Percentiles rank a stretch among this genome's conserved stretches.
phyloP scores from a whole-genome alignment of 2,888 invertebrate genomes.

The Tinea semifulvella region DNA sequence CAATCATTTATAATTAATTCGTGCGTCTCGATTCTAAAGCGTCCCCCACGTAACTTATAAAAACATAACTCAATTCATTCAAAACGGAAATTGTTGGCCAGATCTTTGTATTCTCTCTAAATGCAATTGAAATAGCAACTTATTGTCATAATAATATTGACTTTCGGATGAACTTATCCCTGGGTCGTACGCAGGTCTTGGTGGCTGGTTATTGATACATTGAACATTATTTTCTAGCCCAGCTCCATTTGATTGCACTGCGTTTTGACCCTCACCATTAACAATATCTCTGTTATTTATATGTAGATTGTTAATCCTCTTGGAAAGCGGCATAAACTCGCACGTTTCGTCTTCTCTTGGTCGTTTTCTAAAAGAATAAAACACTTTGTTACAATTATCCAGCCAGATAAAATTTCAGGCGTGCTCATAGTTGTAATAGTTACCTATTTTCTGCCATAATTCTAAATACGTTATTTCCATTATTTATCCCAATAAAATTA shows the following conservation, averaged over 20 bases:
- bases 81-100: slow-evolving; percentile 59
- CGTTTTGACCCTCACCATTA: slow-evolving; percentile 30
- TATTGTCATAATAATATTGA: slow-evolving; percentile 89
- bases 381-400: neutral
- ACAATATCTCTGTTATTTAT: slow-evolving; percentile 68
- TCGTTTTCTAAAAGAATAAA: slow-evolving; percentile 72
- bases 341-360: slow-evolving; percentile 77
- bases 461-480: slow-evolving; percentile 41
- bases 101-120: slow-evolving; percentile 79
- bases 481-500: slow-evolving; percentile 32
- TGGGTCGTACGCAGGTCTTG: slow-evolving; percentile 73
- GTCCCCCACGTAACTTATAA: slow-evolving; percentile 7
- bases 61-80: slow-evolving; percentile 2
- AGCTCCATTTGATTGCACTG: slow-evolving; percentile 41
- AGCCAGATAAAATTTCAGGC: neutral
- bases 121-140: slow-evolving; percentile 85
- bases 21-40: too few species aligned
- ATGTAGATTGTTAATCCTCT: slow-evolving; percentile 89
- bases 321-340: slow-evolving; percentile 89
- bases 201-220: slow-evolving; percentile 14
- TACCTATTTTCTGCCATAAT: slow-evolving; percentile 61
- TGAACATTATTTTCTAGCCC: slow-evolving; percentile 38
- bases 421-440: neutral
- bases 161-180: slow-evolving; percentile 80
- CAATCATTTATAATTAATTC: too few species aligned